Percentiles rank a stretch among this genome's conserved stretches.
These are phyloP conservation scores for Enchytraeus crypticus DNA, from an alignment of 2,888 invertebrate species.

Conservation along the genomic window DNA sequence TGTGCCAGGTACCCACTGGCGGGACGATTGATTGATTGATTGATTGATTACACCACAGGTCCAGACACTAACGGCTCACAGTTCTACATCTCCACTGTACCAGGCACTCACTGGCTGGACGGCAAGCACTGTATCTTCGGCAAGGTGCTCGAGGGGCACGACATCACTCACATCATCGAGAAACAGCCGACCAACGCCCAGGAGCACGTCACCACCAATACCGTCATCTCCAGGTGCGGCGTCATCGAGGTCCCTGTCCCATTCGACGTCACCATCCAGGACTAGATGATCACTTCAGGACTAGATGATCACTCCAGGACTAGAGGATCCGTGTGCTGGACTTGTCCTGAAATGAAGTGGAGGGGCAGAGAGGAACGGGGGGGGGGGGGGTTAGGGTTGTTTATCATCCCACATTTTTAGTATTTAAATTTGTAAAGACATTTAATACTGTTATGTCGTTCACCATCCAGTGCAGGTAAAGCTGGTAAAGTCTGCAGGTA, in stretches of 20 bases:
- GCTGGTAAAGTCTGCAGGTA: too few relatives aligned
- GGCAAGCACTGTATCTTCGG: constrained; percentile 81
- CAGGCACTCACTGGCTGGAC: constrained; percentile 81
- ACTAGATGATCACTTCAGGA: neutral
- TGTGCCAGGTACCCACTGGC: too few relatives aligned
- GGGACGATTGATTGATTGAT: too few relatives aligned
- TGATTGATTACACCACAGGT: constrained; percentile 54
- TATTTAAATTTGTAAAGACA: too few relatives aligned
- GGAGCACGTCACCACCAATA: constrained; percentile 63
- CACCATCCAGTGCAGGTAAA: too few relatives aligned
- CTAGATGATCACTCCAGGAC: too few relatives aligned
- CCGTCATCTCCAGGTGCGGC: constrained; percentile 65
- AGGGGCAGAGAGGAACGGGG: too few relatives aligned
- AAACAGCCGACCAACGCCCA: constrained; percentile 61
- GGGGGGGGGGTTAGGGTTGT: too few relatives aligned
- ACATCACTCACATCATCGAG: constrained; percentile 73
- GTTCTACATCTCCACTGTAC: constrained; percentile 81
- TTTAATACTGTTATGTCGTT: too few relatives aligned
- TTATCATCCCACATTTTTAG: too few relatives aligned
- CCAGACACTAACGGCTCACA: constrained; percentile 88
- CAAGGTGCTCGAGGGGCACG: constrained; percentile 68
- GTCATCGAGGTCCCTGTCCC: constrained; percentile 37
- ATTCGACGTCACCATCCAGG: constrained; percentile 17
- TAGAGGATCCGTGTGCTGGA: too few relatives aligned
- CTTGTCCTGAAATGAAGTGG: too few relatives aligned